Base-by-base conservation (phyloP, 1,140 invertebrate species). In the Gonatopus flavifemur region DNA sequence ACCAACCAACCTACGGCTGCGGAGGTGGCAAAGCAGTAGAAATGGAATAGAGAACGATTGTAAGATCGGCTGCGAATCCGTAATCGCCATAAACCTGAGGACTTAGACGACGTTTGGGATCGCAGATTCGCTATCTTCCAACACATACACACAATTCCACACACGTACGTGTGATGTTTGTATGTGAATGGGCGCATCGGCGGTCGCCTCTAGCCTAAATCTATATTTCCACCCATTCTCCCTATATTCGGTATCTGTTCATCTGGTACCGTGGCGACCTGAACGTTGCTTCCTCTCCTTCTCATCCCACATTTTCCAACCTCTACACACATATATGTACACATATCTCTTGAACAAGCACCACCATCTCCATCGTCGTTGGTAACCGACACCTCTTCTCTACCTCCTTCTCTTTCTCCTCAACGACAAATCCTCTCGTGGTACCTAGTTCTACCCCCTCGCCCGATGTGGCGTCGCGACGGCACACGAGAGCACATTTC, bases 401-500 rank as follows among this genome's bases (percentile, higher is more conserved):
- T 50, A 36, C 15, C 9, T 21, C 15, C 22, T 4, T 1, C 7
- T 13, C 30, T 21, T 6, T 22, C 10, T 4, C 37, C n/a, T 16
- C 21, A 15, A 54, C 58, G 53, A 60, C 58, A 61, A 62, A 62
- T 61, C 58, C 58, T 60, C 6, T 28, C 56, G 55, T 49, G 61
- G 55, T 43, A 43, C 40, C 58, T 24, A 22, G 8, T n/a, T 41
- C 38, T 22, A n/a, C 18, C 28, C 31, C 42, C 28, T 44, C 31
- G 39, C 55, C 55, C 52, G 50, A 49, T 44, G 43, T 46, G 60
- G 61, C 57, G n/a, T n/a, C n/a, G 49, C 56, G 55, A 62, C 60
- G 66, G 65, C 58, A 72, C 66, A n/a, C n/a, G n/a, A n/a, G 69
- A 70, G 72, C 72, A 73, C 72, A 74, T 76, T 75, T 77, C 67